Base-by-base conservation (phyloP, 53 echinoderm and acorn worm species). In the Actinopyga echinites region DNA sequence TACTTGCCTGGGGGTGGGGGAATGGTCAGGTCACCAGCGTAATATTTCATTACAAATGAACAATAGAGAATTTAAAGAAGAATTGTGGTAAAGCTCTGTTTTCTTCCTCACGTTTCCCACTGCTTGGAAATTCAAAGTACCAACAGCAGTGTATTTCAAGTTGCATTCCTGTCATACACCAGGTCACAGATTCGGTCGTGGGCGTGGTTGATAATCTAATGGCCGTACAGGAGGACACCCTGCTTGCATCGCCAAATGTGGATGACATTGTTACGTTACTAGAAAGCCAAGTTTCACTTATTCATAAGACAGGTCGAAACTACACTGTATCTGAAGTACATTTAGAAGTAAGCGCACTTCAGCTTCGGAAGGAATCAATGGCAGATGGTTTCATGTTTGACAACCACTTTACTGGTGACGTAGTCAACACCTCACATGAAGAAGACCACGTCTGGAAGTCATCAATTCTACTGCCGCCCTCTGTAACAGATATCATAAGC, bases 181-280 rank as follows among this genome's bases (percentile, higher is more conserved):
- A 77, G 77, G 77, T 77, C 17, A 77, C 77, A 15, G 55, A 56
- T 56, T 77, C 77, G 13, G 77, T 77, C 19, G 56, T 77, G 20
- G 52, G 77, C 52, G 77, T 77, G 56, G 56, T 56, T 5, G 54
- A 77, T 12, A 77, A 77, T 56, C 9, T 77, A 12, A 77, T 77
- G 77, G 32, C 77, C 13, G 1, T 77, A 6, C 26, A 20, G 4
- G 77, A 77, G 19, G 30, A 26, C 13, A 54, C 54, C 31, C 54
- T 77, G 5, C 26, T 13, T 7, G 52, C 26, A 13, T 54, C 24
- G 12, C 24, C 56, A 5, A 21, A 77, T 20, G 44, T 77, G 1
- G 28, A 49, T 56, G 32, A 77, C 4, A 55, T 77, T 30, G 77
- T 56, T 28, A 29, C 28, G 12, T 43, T 49, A 31, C 15, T 77